These are phyloP conservation scores for Cyanoliseus patagonus DNA, from an alignment of 2,113 vertebrate genomes.

Conservation along the genomic window DNA sequence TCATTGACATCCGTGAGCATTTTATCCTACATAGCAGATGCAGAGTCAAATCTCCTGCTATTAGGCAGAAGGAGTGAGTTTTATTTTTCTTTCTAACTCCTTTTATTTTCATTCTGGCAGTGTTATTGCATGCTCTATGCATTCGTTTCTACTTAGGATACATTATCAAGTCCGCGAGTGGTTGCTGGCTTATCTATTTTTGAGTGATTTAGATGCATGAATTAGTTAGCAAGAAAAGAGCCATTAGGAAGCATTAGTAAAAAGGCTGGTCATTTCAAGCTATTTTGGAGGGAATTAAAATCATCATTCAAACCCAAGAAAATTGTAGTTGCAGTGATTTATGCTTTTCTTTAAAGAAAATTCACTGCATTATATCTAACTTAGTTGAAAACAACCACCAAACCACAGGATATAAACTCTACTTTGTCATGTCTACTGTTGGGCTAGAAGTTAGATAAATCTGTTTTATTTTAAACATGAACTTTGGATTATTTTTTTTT, in stretches of 20 bases:
- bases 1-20: neutral
- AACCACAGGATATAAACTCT: neutral
- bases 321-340: neutral
- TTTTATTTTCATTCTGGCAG: neutral
- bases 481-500: neutral
- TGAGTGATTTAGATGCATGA: constrained; percentile 42
- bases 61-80: neutral
- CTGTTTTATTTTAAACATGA: constrained; percentile 5
- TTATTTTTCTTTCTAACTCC: neutral
- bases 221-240: constrained; percentile 32
- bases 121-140: neutral
- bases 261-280: constrained; percentile 12
- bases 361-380: neutral
- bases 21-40: neutral
- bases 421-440: neutral
- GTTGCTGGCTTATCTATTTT: constrained; percentile 31
- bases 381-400: neutral
- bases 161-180: neutral
- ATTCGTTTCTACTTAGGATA: constrained; percentile 14
- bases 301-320: neutral
- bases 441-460: neutral
- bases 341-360: constrained; percentile 12
- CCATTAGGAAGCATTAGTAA: constrained; percentile 25
- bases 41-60: neutral
- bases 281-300: neutral